phyloP scores from a whole-genome alignment of 1,140 invertebrate genomes.

The Bicyclus anynana region DNA sequence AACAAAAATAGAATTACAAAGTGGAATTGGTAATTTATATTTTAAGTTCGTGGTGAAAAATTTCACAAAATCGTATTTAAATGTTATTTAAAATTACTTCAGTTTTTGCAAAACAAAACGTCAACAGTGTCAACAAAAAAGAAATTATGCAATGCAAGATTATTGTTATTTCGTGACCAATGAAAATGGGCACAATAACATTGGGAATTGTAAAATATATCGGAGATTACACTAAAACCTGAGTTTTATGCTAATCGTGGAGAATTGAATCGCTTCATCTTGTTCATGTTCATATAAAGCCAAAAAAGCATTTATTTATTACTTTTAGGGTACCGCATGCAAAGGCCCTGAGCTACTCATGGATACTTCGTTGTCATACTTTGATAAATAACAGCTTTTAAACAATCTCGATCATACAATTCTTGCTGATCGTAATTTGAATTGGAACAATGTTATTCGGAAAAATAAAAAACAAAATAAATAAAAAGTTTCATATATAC shows the following conservation, averaged over 20 bases:
- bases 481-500: too few species aligned
- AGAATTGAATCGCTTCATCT: slow-evolving; percentile 24
- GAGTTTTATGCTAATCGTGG: slow-evolving; percentile 26
- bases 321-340: background rate
- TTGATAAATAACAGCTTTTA: too few species aligned
- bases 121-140: background rate
- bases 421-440: too few species aligned
- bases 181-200: background rate
- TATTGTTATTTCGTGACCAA: slow-evolving; percentile 6
- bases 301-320: background rate
- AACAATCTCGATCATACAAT: too few species aligned
- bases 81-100: background rate
- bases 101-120: background rate
- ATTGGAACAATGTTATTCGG: too few species aligned
- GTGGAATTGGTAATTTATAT: too few species aligned
- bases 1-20: too few species aligned
- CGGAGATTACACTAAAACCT: slow-evolving; percentile 21
- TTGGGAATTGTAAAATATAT: slow-evolving; percentile 10
- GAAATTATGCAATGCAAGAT: background rate
- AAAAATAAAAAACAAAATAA: too few species aligned
- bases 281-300: slow-evolving; percentile 3
- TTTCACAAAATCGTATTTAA: background rate
- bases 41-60: too few species aligned
- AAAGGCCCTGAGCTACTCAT: too few species aligned
- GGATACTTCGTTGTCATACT: too few species aligned